Evolutionary conservation across 2,888 invertebrate genomes (phyloP).

Genomic region (Phengaris alcon): DNA sequence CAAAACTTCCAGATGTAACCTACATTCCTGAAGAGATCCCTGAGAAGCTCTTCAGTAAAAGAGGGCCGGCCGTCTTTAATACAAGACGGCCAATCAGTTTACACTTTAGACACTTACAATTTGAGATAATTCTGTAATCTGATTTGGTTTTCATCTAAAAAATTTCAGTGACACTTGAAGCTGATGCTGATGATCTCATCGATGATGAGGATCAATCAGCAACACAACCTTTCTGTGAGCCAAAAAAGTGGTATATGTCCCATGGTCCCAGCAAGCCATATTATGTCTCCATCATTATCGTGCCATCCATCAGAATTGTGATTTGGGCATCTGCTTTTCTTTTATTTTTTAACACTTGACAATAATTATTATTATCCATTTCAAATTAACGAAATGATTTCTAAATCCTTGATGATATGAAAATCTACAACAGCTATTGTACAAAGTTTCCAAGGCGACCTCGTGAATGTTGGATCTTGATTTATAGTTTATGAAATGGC

Average conservation of each 20-base stretch:
- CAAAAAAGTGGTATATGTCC: neutral
- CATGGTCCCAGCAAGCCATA: neutral
- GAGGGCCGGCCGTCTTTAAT: neutral
- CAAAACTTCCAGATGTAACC: neutral
- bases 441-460: neutral
- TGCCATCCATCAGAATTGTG: conserved; percentile 8
- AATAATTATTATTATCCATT: neutral
- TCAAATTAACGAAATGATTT: neutral
- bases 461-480: neutral
- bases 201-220: neutral
- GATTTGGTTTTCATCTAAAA: neutral
- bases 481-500: conserved; percentile 9
- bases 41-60: no score
- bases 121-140: no score
- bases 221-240: neutral
- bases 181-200: neutral
- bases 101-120: no score
- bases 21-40: no score
- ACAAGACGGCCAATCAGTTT: neutral
- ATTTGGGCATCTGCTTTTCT: neutral
- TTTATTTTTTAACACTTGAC: neutral
- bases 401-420: no score
- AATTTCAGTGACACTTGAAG: neutral
- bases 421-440: neutral
- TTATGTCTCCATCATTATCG: neutral